Base-by-base conservation (phyloP, 1,140 invertebrate species). In the Antheraea pernyi region DNA sequence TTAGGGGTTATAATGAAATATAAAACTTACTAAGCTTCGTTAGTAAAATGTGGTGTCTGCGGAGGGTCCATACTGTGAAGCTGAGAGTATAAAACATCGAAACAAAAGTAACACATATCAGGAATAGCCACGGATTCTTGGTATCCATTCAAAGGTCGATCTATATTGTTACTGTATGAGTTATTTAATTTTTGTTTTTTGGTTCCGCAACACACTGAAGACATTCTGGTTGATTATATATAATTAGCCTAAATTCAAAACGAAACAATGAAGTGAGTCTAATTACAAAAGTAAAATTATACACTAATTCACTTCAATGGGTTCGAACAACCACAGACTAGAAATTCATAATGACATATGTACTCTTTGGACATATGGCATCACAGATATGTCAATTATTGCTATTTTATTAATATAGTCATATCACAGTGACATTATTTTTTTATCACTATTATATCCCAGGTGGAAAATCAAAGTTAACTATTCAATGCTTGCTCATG, bases 91-190 rank as follows among this genome's bases (percentile, higher is more conserved):
- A 99, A 95, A 71, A 99, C 98, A 93, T 99, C 98, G 94, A 99
- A 99, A 95, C 98, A 99, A 93, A 97, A 99, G 93, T 97, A 98
- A 89, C 97, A 98, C 98, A 99, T 99, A 91, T 99, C 98, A 64
- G 97, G 96, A 87, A 96, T 95, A 69, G 97, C 97, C 53, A 99
- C 96, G 90, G 95, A 94, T 86, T 93, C 94, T 91, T 92, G 93
- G 79, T 91, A 91, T 79, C 93, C 94, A 89, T 95, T 95, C 85
- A 94, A 91, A 84, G 92, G 92, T 83, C 89, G 84, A 68, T 92
- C 90, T 72, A 89, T 79, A 78, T 84, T 87, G 80, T 92, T 91
- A 75, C 84, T 87, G 67, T 86, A 89, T 39, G 95, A 95, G 93
- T 97, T 96, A 92, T 96, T 97, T 68, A 97, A 92, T 93, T 97